Conservation (phyloP, 1,140 invertebrate genomes). For the Drosophila insularis region DNA sequence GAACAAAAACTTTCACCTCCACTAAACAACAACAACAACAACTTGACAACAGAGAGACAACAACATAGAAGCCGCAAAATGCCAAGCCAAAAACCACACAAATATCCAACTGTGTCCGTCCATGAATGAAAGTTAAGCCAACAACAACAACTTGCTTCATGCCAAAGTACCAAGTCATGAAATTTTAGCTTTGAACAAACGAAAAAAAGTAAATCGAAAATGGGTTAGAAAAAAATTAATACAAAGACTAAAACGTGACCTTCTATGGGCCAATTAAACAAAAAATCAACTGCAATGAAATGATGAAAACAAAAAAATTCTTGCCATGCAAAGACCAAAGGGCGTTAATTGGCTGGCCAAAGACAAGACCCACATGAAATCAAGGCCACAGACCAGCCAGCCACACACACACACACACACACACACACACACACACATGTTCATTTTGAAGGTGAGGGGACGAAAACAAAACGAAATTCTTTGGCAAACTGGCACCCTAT, state of each 20-base stretch:
- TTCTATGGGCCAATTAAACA: constrained; percentile 59
- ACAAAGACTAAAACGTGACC: constrained; percentile 38
- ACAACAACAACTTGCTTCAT: constrained; percentile 49
- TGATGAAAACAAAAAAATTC: constrained; percentile 17
- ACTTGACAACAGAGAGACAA: constrained; percentile 28
- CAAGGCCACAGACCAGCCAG: constrained; percentile 59
- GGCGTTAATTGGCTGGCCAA: constrained; percentile 65
- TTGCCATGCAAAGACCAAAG: constrained; percentile 30
- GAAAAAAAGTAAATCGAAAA: constrained; percentile 8
- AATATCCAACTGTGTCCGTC: constrained; percentile 31
- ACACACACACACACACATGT: not conserved
- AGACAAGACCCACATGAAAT: constrained; percentile 51
- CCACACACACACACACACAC: not conserved
- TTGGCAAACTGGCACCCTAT: constrained; percentile 55
- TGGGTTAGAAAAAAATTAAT: constrained; percentile 38
- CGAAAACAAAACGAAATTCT: constrained; percentile 62
- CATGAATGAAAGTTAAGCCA: constrained; percentile 71
- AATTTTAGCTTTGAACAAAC: constrained; percentile 18
- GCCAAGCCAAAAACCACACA: constrained; percentile 43
- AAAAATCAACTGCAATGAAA: constrained; percentile 41
- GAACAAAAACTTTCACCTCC: constrained; percentile 72
- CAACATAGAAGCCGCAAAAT: constrained; percentile 64
- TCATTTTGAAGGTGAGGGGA: not conserved
- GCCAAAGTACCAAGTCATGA: constrained; percentile 36
- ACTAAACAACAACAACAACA: constrained; percentile 29